A percentile compares a stretch with the other conserved stretches of the same genome.
Conservation (phyloP, 2,113 vertebrate species). For the Boleophthalmus pectinirostris region DNA sequence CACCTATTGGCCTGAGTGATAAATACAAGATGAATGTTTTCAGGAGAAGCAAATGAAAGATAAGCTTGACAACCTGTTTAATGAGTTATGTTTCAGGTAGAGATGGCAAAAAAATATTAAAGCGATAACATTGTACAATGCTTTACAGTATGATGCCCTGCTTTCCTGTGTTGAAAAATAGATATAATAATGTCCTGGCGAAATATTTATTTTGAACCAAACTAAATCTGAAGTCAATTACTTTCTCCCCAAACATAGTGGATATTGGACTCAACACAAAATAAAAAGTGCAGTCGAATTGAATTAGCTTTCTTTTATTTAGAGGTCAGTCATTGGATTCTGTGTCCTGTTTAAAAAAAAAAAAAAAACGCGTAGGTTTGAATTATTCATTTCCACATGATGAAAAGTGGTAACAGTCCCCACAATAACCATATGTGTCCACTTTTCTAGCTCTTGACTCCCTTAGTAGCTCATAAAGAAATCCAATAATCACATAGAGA, state of each 20-base stretch:
- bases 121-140: not conserved
- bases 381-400: not conserved
- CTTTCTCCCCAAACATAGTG: not conserved
- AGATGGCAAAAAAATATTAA: not conserved
- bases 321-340: not conserved
- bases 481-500: slow-evolving; percentile 71
- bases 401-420: not conserved
- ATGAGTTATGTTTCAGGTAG: not conserved
- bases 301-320: not conserved
- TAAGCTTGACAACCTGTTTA: not conserved
- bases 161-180: not conserved
- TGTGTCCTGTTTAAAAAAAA: not conserved
- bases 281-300: not conserved
- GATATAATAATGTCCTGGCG: not conserved
- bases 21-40: slow-evolving; percentile 48
- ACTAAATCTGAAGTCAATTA: not conserved
- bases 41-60: not conserved
- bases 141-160: not conserved
- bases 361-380: not conserved
- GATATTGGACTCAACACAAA: not conserved
- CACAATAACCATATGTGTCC: not conserved
- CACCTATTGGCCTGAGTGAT: slow-evolving; percentile 69
- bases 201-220: not conserved
- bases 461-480: slow-evolving; percentile 32
- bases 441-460: not conserved